Base-by-base conservation (phyloP, 2,888 invertebrate species). In the Julus scandinavius region DNA sequence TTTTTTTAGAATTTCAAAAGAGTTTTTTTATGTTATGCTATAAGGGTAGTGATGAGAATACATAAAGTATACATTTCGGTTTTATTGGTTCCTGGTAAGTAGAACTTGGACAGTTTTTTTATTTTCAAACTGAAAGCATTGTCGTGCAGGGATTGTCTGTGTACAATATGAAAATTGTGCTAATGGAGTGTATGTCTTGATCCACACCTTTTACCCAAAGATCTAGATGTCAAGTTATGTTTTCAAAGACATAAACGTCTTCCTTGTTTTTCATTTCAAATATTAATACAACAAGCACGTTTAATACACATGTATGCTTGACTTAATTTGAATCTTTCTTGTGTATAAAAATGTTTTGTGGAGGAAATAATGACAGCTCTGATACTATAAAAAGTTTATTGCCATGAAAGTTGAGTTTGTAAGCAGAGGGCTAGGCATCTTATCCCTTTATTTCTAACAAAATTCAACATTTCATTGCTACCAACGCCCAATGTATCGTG, bases 1-100 rank as follows among this genome's bases (percentile, higher is more conserved):
- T 80, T 13, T 29, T 29, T 29, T 13, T 38, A 38, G 80, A 80
- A 80, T 80, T 80, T 80, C 20, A n/a, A 63, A 63, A 80, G 4
- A 38, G 29, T 9, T 80, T 80, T 80, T 72, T 80, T 80, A 80
- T 80, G 80, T 80, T 38, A 29, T 80, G 80, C 20, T 80, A 80
- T 20, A 29, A 29, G 80, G 80, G 80, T 80, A 38, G 80, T 80
- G 80, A 80, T 80, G 80, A 80, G 80, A 80, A 80, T 80, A 29
- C 80, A 80, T 80, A 80, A 80, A 29, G 38, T 38, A 29, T 29
- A 38, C 80, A 80, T 80, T 80, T 80, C 38, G 38, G 80, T 80
- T 80, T 80, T 80, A 80, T 80, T 80, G 80, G 80, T 80, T 80
- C 80, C 80, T 20, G 38, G 80, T 15, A 80, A 80, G 80, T 80